Evolutionary conservation across 2,113 vertebrate species (phyloP).

Genomic region (Chaetorhynchus papuensis): DNA sequence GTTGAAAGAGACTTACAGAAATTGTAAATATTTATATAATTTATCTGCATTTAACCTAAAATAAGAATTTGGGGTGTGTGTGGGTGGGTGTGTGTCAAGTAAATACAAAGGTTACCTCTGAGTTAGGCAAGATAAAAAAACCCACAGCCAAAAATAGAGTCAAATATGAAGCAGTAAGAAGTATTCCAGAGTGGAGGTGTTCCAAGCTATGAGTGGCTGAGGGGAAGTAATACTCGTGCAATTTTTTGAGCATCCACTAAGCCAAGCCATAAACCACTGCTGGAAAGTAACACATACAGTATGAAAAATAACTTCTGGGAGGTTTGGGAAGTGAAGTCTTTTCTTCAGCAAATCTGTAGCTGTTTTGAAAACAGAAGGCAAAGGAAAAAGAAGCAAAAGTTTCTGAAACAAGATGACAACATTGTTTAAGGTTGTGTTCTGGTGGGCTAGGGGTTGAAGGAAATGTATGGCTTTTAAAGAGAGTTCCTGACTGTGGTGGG

Average conservation of each 20-base stretch:
- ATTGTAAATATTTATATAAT: neutral
- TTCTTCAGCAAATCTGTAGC: neutral
- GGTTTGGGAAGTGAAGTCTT: neutral
- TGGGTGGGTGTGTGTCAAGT: neutral
- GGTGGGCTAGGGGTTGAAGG: neutral
- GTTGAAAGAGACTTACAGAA: neutral
- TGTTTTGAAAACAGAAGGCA: neutral
- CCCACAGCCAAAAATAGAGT: neutral
- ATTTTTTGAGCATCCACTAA: neutral
- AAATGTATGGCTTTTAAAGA: neutral
- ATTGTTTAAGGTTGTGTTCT: neutral
- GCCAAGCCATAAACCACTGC: conserved; percentile 13
- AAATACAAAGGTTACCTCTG: neutral
- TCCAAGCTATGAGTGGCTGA: neutral
- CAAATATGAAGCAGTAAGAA: neutral
- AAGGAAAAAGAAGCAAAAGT: neutral
- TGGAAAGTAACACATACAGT: neutral
- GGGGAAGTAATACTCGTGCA: neutral
- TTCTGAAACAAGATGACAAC: neutral
- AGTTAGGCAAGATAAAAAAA: neutral
- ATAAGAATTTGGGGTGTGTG: neutral
- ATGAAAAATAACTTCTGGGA: conserved; percentile 11
- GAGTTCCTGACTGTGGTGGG: neutral
- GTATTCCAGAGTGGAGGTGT: neutral
- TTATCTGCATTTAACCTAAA: neutral